These are phyloP conservation scores for Poliocrania exsul DNA, from an alignment of 2,797 vertebrate genomes.

Conservation along the genomic window DNA sequence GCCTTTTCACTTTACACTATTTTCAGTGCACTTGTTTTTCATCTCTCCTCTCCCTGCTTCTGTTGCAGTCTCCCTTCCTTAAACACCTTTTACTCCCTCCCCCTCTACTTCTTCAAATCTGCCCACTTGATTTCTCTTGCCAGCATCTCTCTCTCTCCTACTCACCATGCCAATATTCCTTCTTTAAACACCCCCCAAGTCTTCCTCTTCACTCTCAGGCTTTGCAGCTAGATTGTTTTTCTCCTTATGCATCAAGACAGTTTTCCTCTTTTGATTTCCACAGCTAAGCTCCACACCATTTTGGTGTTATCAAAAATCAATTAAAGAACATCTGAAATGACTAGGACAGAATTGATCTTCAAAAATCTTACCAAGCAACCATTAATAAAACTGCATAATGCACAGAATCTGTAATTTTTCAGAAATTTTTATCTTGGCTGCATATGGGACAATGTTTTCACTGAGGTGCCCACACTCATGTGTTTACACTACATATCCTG, in stretches of 20 bases:
- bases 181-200: neutral
- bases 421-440: neutral
- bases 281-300: neutral
- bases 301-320: neutral
- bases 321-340: neutral
- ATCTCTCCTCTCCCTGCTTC: neutral
- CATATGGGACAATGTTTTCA: neutral
- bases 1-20: neutral
- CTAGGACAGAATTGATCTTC: neutral
- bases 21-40: neutral
- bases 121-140: constrained; percentile 41
- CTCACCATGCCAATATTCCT: neutral
- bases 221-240: neutral
- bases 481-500: neutral
- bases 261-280: neutral
- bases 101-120: constrained; percentile 19
- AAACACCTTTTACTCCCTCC: constrained; percentile 16
- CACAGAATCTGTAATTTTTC: neutral
- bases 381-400: neutral
- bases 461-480: neutral
- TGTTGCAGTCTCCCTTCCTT: neutral
- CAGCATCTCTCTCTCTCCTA: constrained; percentile 26
- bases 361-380: neutral
- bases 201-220: neutral
- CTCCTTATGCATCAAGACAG: neutral